phyloP scores from a whole-genome alignment of 1,140 invertebrate genomes.

The Penaeus chinensis region DNA sequence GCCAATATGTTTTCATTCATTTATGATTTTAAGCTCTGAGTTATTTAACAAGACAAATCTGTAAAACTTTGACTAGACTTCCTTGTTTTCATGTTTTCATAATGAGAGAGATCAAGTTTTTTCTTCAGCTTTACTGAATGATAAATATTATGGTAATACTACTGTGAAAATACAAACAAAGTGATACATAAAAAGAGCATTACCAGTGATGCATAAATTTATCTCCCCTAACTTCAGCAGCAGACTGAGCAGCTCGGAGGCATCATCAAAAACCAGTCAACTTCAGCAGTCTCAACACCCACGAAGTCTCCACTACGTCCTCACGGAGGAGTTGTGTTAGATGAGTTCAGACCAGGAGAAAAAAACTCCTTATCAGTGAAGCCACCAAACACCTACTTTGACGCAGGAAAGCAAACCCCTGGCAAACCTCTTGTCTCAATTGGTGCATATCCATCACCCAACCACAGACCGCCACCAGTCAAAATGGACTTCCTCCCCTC shows the following conservation, averaged over 20 bases:
- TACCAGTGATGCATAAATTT: not conserved
- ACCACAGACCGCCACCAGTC: slow-evolving; percentile 40
- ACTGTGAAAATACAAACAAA: too few relatives aligned
- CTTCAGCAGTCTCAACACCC: slow-evolving; percentile 10
- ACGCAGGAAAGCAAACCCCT: not conserved
- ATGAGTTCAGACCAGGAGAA: slow-evolving; percentile 32
- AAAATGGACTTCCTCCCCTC: slow-evolving; percentile 45
- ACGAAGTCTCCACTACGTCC: slow-evolving; percentile 33
- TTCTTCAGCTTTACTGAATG: too few relatives aligned
- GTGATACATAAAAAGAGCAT: too few relatives aligned
- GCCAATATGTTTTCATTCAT: too few relatives aligned
- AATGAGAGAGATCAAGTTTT: too few relatives aligned
- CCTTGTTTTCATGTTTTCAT: too few relatives aligned
- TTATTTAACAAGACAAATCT: too few relatives aligned
- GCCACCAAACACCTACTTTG: slow-evolving; percentile 29
- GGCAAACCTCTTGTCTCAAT: slow-evolving; percentile 47
- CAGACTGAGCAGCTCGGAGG: slow-evolving; percentile 37
- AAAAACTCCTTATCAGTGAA: not conserved
- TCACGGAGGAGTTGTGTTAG: not conserved
- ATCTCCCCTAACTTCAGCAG: slow-evolving; percentile 31
- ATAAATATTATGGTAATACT: too few relatives aligned
- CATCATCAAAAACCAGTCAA: not conserved
- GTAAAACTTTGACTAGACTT: too few relatives aligned
- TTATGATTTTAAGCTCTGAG: too few relatives aligned
- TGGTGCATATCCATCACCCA: slow-evolving; percentile 41